Conservation (phyloP, 2,888 invertebrate genomes). For the Cryptus armator region DNA sequence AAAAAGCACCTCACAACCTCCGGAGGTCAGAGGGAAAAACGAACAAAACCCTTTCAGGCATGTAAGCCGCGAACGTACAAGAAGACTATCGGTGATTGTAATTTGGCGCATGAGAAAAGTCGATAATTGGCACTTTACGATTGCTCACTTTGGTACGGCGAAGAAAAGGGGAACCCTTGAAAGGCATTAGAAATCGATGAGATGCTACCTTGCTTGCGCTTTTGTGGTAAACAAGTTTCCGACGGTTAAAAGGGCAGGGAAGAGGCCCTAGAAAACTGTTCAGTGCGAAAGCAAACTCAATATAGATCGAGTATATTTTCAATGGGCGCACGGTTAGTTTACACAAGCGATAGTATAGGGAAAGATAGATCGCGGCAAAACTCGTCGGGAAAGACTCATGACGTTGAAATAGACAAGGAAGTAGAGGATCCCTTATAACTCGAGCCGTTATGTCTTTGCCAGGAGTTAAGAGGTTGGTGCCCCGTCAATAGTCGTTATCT, state of each 20-base stretch:
- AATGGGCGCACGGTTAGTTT: constrained; percentile 27
- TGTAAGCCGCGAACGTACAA: not conserved
- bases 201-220: constrained; percentile 31
- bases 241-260: not conserved
- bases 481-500: constrained; percentile 80
- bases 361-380: not conserved
- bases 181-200: constrained; percentile 14
- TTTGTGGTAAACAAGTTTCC: constrained; percentile 31
- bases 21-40: not conserved
- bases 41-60: not conserved
- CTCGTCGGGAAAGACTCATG: constrained; percentile 8
- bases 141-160: constrained; percentile 7
- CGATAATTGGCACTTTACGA: constrained; percentile 21
- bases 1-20: no score
- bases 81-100: constrained; percentile 12
- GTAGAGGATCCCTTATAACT: constrained; percentile 14
- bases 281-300: constrained; percentile 18
- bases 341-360: constrained; percentile 7
- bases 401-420: constrained; percentile 16
- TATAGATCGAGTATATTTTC: constrained; percentile 36
- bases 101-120: constrained; percentile 26
- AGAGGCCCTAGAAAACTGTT: constrained; percentile 3
- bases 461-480: constrained; percentile 43
- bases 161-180: constrained; percentile 12
- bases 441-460: constrained; percentile 39